Evolutionary conservation across 2,797 vertebrate species (phyloP).

Genomic region (Sebastes aleutianus): DNA sequence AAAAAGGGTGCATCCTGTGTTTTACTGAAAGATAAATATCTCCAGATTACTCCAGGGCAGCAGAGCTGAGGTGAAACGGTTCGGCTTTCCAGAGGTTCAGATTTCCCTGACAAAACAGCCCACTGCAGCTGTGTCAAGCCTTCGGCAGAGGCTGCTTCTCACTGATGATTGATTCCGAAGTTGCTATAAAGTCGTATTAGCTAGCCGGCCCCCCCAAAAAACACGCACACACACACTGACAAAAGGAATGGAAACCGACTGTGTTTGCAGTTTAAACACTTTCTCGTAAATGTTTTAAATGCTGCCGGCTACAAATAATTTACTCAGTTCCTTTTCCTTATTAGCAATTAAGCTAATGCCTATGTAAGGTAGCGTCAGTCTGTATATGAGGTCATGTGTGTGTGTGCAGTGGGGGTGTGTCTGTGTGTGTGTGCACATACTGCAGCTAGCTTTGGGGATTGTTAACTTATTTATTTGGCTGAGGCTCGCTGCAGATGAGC

Average conservation of each 20-base stretch:
- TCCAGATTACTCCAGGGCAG: slow-evolving; percentile 18
- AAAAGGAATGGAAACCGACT: slow-evolving; percentile 29
- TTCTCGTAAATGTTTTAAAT: slow-evolving; percentile 50
- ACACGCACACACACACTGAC: background rate
- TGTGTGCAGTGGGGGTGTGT: background rate
- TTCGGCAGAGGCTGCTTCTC: slow-evolving; percentile 14
- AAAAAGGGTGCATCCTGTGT: slow-evolving; percentile 6
- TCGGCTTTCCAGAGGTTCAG: slow-evolving; percentile 52
- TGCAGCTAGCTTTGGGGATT: slow-evolving; percentile 17
- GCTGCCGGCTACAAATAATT: slow-evolving; percentile 22
- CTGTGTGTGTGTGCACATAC: background rate
- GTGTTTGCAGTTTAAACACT: background rate
- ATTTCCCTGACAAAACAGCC: slow-evolving; percentile 71
- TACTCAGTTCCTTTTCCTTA: slow-evolving; percentile 21
- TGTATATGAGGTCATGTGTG: background rate
- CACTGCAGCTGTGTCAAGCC: slow-evolving; percentile 50
- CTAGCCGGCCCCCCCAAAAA: background rate
- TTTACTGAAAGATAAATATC: slow-evolving; percentile 26
- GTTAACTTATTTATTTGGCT: slow-evolving; percentile 48
- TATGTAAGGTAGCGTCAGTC: background rate
- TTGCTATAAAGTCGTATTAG: slow-evolving; percentile 11
- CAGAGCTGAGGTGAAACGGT: slow-evolving; percentile 28
- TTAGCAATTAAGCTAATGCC: slow-evolving; percentile 6
- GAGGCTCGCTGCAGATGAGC: slow-evolving; percentile 30
- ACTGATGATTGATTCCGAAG: slow-evolving; percentile 39